A percentile compares a stretch with the other conserved stretches of the same genome.
Evolutionary conservation across 2,888 invertebrate genomes (phyloP).

Genomic region (Dasypogon diadema): DNA sequence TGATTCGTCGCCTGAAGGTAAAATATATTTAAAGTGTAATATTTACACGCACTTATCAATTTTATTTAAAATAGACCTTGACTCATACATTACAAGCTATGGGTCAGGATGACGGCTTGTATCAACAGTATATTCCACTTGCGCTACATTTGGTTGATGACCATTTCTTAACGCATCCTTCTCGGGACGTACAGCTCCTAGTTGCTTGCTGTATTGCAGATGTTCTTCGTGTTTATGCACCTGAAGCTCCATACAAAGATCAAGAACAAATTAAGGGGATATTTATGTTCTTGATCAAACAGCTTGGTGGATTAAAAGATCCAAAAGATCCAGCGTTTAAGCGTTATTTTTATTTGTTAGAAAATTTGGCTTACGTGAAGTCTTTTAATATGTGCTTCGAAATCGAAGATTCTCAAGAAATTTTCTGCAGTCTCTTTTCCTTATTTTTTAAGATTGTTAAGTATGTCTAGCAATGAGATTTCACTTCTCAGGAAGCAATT

Average conservation of each 20-base stretch:
- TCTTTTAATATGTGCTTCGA: constrained; percentile 99
- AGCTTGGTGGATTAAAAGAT: constrained; percentile 92
- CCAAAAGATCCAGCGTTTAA: constrained; percentile 98
- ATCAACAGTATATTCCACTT: constrained; percentile 90
- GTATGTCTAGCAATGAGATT: constrained; percentile 72
- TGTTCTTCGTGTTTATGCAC: constrained; percentile 95
- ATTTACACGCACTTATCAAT: too few species aligned
- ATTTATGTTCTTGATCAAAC: constrained; percentile 94
- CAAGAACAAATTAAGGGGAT: constrained; percentile 91
- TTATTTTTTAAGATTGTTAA: constrained; percentile 97
- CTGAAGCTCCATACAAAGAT: constrained; percentile 97
- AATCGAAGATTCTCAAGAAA: constrained; percentile 96
- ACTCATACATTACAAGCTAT: constrained; percentile 96
- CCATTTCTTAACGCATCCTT: constrained; percentile 88
- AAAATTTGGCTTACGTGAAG: constrained; percentile 97
- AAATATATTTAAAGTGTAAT: constrained; percentile 54
- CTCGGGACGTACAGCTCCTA: constrained; percentile 92
- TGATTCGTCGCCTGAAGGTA: constrained; percentile 91
- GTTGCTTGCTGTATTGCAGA: constrained; percentile 98
- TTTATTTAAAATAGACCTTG: constrained; percentile 74
- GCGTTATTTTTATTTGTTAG: constrained; percentile 95
- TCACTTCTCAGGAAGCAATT: not conserved
- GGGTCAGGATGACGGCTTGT: constrained; percentile 95
- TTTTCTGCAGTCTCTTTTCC: constrained; percentile 92
- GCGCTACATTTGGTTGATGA: constrained; percentile 94